phyloP scores from a whole-genome alignment of 2,888 invertebrate genomes.

The Lobophora halterata region DNA sequence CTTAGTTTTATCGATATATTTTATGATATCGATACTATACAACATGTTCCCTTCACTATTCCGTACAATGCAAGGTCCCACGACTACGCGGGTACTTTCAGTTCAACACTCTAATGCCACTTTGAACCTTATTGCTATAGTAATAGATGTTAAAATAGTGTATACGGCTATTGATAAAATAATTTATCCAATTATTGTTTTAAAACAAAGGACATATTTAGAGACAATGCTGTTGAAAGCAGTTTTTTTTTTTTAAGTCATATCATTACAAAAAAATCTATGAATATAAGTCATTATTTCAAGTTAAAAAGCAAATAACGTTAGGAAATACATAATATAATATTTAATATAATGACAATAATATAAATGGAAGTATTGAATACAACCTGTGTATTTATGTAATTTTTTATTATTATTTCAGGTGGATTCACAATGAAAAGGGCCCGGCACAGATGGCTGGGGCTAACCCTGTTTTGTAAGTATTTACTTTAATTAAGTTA shows the following conservation, averaged over 20 bases:
- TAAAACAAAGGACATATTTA: too few species aligned
- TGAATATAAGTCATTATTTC: too few species aligned
- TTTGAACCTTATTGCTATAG: background rate
- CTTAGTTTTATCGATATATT: slow-evolving; percentile 5
- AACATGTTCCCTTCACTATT: slow-evolving; percentile 6
- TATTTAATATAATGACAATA: too few species aligned
- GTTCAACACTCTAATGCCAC: background rate
- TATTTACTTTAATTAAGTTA: slow-evolving; percentile 30
- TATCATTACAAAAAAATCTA: too few species aligned
- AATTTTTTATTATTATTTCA: slow-evolving; percentile 43
- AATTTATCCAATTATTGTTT: background rate
- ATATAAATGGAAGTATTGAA: too few species aligned
- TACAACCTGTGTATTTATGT: background rate
- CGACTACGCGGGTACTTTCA: slow-evolving; percentile 8
- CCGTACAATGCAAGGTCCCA: slow-evolving; percentile 36
- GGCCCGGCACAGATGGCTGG: slow-evolving; percentile 70
- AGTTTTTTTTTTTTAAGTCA: too few species aligned
- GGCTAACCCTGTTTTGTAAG: slow-evolving; percentile 64
- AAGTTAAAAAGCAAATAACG: too few species aligned
- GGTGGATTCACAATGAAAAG: slow-evolving; percentile 68
- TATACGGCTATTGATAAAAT: background rate
- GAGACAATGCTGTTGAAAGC: too few species aligned
- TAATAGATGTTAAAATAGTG: background rate
- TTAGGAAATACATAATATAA: too few species aligned
- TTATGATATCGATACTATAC: background rate